Base-by-base conservation (phyloP, 2,888 invertebrate species). In the Lutraria lutraria region DNA sequence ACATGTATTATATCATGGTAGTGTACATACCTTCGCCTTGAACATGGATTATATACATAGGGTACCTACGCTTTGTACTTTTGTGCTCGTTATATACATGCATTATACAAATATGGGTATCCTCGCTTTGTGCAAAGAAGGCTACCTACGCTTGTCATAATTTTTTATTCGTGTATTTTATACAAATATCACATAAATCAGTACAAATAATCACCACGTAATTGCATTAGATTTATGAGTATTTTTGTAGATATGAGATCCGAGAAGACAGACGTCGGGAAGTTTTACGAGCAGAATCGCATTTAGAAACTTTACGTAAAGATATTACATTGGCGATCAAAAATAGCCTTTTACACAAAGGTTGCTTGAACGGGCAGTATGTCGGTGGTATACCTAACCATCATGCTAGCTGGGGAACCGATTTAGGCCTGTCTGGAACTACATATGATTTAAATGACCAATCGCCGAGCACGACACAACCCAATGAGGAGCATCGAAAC, bases 181-280 rank as follows among this genome's bases (percentile, higher is more conserved):
- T n/a, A n/a, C n/a, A n/a, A n/a, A n/a, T n/a, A 43, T 43, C 8
- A 43, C 8, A 43, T 43, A 43, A 8, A 43, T 43, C 43, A 43
- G 4, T 4, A 43, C 43, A 8, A 43, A 43, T n/a, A 60, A 60
- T n/a, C 21, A 10, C 15, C 56, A 60, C 8, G 60, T 60, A 16
- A 56, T 21, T 60, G 19, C n/a, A 60, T 21, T n/a, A 19, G 21
- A n/a, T 0, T 43, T 19, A 60, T 16, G 19, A n/a, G 21, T 68
- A 8, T 79, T 84, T 43, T 34, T 72, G 53, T 52, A 96, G 97
- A 93, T 97, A 97, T 92, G 97, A 97, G 91, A 95, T 97, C 31
- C 96, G 97, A 19, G 97, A 97, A 90, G 97, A 97, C 93, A 94
- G 97, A 19, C 97, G 97, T 87, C 95, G 97, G 54, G 97, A 97